These are phyloP conservation scores for Amphilophus citrinellus DNA, from an alignment of 2,113 vertebrate species.

Conservation along the genomic window DNA sequence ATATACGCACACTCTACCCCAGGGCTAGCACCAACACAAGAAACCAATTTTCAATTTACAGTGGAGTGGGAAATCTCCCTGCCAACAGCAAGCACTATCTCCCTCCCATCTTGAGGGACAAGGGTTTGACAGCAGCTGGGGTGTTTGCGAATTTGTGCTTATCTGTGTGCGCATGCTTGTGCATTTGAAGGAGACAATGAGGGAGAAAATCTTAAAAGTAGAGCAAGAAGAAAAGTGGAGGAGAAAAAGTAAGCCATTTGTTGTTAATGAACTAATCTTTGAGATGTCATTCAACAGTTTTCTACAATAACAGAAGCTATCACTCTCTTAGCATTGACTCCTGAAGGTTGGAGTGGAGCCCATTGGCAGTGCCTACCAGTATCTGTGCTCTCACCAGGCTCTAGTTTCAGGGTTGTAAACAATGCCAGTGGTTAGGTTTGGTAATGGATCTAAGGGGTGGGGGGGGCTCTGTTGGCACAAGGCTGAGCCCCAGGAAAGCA, in stretches of 20 bases:
- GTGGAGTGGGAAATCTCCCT: constrained; percentile 83
- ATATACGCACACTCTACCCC: constrained; percentile 51
- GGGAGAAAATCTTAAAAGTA: not conserved
- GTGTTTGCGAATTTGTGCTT: constrained; percentile 32
- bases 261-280: constrained; percentile 27
- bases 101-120: constrained; percentile 59
- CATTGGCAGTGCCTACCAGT: constrained; percentile 56
- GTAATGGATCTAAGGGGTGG: constrained; percentile 79
- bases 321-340: constrained; percentile 28
- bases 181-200: constrained; percentile 25
- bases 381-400: constrained; percentile 74
- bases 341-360: constrained; percentile 50
- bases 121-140: constrained; percentile 52
- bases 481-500: constrained; percentile 67
- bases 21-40: constrained; percentile 75
- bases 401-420: constrained; percentile 81
- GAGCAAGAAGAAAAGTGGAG: not conserved
- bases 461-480: constrained; percentile 64
- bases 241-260: not conserved
- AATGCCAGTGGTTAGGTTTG: constrained; percentile 79
- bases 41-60: constrained; percentile 85
- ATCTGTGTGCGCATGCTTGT: constrained; percentile 21
- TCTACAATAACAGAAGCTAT: constrained; percentile 52
- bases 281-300: constrained; percentile 45
- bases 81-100: constrained; percentile 67